Conservation (phyloP, 2,797 vertebrate species). For the Carcharodon carcharias region DNA sequence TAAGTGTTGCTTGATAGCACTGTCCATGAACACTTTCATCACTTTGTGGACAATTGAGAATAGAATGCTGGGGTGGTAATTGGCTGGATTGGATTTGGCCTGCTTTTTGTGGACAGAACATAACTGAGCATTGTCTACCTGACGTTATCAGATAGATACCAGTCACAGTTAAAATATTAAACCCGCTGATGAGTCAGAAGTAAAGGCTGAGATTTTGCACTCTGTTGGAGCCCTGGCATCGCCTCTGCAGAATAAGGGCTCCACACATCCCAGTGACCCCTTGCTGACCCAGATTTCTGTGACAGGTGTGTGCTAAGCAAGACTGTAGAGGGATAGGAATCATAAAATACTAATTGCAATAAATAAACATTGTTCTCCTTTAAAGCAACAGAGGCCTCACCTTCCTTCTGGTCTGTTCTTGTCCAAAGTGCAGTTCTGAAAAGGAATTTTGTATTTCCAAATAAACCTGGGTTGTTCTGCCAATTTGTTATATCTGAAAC, state of each 20-base stretch:
- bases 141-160: too few relatives aligned
- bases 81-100: neutral
- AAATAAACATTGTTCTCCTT: neutral
- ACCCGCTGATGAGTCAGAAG: neutral
- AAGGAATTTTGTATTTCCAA: neutral
- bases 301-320: neutral
- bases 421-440: neutral
- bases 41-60: too few relatives aligned
- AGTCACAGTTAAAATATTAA: neutral
- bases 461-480: neutral
- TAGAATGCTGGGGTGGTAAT: too few relatives aligned
- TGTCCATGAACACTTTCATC: too few relatives aligned
- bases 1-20: too few relatives aligned
- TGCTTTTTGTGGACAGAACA: neutral
- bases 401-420: neutral
- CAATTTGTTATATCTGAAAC: neutral
- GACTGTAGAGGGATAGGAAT: neutral
- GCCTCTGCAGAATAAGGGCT: neutral
- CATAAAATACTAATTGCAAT: neutral
- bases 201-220: neutral
- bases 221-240: neutral
- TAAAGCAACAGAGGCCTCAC: neutral
- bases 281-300: neutral
- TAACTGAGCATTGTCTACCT: neutral
- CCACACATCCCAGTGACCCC: neutral